phyloP scores from a whole-genome alignment of 2,888 invertebrate genomes.

The Cancer borealis region DNA sequence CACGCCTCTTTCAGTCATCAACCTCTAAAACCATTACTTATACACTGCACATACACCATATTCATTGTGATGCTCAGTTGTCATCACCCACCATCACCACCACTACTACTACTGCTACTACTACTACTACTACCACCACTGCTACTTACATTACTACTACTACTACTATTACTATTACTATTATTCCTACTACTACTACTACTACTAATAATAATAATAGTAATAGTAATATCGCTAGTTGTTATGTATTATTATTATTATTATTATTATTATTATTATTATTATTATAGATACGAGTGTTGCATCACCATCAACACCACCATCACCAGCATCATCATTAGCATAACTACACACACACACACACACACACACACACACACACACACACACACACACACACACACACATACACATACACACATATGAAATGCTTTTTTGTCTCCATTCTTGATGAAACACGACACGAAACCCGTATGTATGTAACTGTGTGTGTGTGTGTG shows the following conservation, averaged over 20 bases:
- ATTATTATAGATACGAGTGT: background rate
- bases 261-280: background rate
- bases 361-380: background rate
- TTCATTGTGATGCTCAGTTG: background rate
- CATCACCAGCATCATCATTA: conserved; percentile 1
- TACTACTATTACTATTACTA: background rate
- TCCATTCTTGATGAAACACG: too few relatives aligned
- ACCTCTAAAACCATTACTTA: background rate
- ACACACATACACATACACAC: too few relatives aligned
- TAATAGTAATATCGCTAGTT: too few relatives aligned
- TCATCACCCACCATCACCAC: background rate
- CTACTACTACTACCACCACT: background rate
- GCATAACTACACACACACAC: background rate
- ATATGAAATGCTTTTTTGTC: too few relatives aligned
- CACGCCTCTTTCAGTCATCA: too few relatives aligned
- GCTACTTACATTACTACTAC: background rate
- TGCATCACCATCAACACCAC: background rate
- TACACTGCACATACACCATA: background rate
- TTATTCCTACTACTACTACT: background rate
- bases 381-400: too few relatives aligned
- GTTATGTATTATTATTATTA: background rate
- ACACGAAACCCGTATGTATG: background rate
- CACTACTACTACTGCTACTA: background rate
- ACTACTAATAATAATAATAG: too few relatives aligned
- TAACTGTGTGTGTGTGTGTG: background rate